phyloP scores from a whole-genome alignment of 2,888 invertebrate species.

The Encarsia formosa region DNA sequence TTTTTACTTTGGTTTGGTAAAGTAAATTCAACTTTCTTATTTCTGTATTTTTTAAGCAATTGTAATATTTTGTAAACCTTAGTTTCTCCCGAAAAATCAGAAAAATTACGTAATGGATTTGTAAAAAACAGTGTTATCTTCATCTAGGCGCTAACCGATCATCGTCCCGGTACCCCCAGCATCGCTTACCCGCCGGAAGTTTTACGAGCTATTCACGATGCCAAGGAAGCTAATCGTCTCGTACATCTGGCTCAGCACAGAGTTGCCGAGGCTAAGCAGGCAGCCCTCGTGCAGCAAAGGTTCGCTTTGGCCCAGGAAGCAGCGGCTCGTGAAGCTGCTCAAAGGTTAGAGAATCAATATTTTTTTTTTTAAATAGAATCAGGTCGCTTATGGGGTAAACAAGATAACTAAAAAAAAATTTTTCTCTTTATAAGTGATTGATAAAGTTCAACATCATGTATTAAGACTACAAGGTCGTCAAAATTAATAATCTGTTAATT shows the following conservation, averaged over 20 bases:
- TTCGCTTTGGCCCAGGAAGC: slow-evolving; percentile 72
- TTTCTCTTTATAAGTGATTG: no score
- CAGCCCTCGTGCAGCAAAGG: slow-evolving; percentile 67
- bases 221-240: slow-evolving; percentile 68
- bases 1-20: background rate
- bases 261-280: slow-evolving; percentile 70
- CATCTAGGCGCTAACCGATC: slow-evolving; percentile 27
- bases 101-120: no score
- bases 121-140: background rate
- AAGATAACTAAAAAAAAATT: no score
- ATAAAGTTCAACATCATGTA: no score
- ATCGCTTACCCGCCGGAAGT: slow-evolving; percentile 62
- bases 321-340: slow-evolving; percentile 55
- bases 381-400: no score
- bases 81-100: background rate
- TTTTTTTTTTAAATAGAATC: no score
- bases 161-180: slow-evolving; percentile 40
- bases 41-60: background rate
- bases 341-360: slow-evolving; percentile 36
- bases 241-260: slow-evolving; percentile 70
- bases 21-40: no score
- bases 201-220: slow-evolving; percentile 67
- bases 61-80: background rate
- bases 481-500: no score
- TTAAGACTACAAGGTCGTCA: no score